Percentiles rank a stretch among this genome's conserved stretches.
Conservation (phyloP, 1,140 invertebrate species). For the Tenebrio molitor region DNA sequence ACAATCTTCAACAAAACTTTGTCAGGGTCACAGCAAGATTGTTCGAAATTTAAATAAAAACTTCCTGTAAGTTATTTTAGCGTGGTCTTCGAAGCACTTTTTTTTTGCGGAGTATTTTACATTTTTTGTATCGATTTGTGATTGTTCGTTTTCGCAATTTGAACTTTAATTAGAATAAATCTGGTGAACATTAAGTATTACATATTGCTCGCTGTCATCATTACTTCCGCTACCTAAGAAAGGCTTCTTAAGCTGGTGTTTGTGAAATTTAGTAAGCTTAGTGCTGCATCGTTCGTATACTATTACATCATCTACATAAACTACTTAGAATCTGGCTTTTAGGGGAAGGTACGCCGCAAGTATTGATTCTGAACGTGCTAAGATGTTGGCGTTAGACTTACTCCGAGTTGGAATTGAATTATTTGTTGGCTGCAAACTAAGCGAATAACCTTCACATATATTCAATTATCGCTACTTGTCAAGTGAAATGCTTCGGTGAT, state of each 20-base stretch:
- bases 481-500: too few species aligned
- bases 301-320: slow-evolving; percentile 51
- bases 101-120: too few species aligned
- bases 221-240: slow-evolving; percentile 12
- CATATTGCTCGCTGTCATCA: background rate
- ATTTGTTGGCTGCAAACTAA: slow-evolving; percentile 24
- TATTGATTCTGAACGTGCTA: slow-evolving; percentile 46
- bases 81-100: too few species aligned
- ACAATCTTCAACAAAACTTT: too few species aligned
- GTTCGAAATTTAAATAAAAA: too few species aligned
- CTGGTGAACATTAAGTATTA: background rate
- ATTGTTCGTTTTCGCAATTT: background rate
- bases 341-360: slow-evolving; percentile 42
- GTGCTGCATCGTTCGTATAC: slow-evolving; percentile 42
- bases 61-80: too few species aligned
- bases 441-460: too few species aligned
- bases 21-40: too few species aligned
- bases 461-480: too few species aligned
- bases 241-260: slow-evolving; percentile 17
- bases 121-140: too few species aligned
- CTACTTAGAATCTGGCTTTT: slow-evolving; percentile 50
- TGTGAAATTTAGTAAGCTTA: slow-evolving; percentile 44
- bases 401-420: slow-evolving; percentile 18
- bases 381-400: slow-evolving; percentile 47
- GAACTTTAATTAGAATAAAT: background rate